phyloP scores from a whole-genome alignment of 1,140 invertebrate species.

The Zophobas morio region DNA sequence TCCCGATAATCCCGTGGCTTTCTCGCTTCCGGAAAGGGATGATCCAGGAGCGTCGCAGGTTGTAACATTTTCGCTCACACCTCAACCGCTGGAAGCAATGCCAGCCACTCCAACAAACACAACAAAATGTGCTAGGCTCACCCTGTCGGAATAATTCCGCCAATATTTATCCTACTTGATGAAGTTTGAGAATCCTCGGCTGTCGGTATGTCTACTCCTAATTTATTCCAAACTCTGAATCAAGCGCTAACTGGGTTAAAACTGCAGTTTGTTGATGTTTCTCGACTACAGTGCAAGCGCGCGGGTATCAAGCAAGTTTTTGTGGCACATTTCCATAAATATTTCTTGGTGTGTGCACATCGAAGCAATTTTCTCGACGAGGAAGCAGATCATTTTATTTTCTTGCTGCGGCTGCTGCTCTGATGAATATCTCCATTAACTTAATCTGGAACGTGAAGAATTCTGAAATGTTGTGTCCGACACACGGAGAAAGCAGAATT shows the following conservation, averaged over 20 bases:
- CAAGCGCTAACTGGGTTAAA: conserved; percentile 33
- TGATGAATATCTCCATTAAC: conserved; percentile 42
- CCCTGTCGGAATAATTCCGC: conserved; percentile 22
- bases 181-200: conserved; percentile 10
- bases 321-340: conserved; percentile 33
- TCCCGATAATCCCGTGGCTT: conserved; percentile 10
- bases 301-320: conserved; percentile 11
- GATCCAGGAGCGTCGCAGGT: conserved; percentile 9
- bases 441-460: conserved; percentile 28
- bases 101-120: conserved; percentile 12
- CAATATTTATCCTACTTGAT: conserved; percentile 33
- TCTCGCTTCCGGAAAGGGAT: conserved; percentile 13
- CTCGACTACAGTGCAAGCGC: neutral
- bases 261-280: conserved; percentile 27
- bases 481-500: conserved; percentile 15
- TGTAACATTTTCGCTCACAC: conserved; percentile 22
- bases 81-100: conserved; percentile 26
- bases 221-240: conserved; percentile 30
- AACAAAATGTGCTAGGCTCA: conserved; percentile 17
- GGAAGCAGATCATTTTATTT: conserved; percentile 39
- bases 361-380: conserved; percentile 27
- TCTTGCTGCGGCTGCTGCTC: conserved; percentile 12
- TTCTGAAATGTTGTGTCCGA: conserved; percentile 15
- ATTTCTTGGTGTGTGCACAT: conserved; percentile 42
- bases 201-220: conserved; percentile 6